Base-by-base conservation (phyloP, 2,888 invertebrate species). In the Thecocarcelia acutangulata region DNA sequence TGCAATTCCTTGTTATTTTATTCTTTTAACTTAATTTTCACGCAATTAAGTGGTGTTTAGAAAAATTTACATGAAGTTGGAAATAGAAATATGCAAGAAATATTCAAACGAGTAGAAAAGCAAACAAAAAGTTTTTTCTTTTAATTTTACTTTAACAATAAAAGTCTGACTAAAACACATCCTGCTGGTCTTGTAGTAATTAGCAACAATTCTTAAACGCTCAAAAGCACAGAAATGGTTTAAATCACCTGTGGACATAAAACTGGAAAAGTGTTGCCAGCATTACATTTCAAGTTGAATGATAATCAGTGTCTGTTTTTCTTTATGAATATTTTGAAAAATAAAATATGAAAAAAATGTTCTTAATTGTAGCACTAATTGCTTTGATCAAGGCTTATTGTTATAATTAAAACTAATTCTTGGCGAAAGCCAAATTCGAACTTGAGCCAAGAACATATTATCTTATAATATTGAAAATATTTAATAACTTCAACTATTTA, bases 31-130 rank as follows among this genome's bases (percentile, higher is more conserved):
- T 72, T 54, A 50, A 61, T 80, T 72, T 72, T 69, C 73, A 74
- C 54, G 76, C 76, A 68, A 61, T 76, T 80, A 76, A 76, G 75
- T 76, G 80, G 80, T 64, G 61, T 80, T 80, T 80, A 80, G 59
- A 68, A 76, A 66, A 73, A 50, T 69, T 59, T 24, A 68, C 68
- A 76, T 68, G 59, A 68, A 58, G 40, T 44, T 42, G 44, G 28
- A 11, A 64, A 48, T 15, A 40, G n/a, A 56, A 42, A 28, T 44
- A 13, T 12, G 42, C 9, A 17, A 19, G 37, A 37, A 15, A 37
- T 11, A 12, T 1, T 33, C 2, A 33, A 12, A 13, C 3, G 33
- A 13, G 17, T 6, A 19, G 42, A 24, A 70, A 54, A 17, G 17
- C n/a, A 54, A 52, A 50, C 13, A 56, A 12, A 56, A 73, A 59